Conservation (phyloP, 2,113 vertebrate species). For the Suricata suricatta region DNA sequence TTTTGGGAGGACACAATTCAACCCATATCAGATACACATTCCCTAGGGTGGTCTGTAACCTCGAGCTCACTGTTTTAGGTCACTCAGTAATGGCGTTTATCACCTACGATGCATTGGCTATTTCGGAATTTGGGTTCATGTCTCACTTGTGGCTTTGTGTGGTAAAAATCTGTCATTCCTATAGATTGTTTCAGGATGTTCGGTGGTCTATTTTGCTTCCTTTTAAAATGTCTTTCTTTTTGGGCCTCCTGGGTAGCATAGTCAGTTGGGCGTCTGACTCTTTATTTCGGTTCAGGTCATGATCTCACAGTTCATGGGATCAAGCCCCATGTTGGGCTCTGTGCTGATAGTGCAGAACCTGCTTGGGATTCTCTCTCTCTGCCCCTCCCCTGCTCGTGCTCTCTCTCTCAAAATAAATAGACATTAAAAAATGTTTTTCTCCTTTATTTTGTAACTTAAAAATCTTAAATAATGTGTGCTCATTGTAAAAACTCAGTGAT, state of each 20-base stretch:
- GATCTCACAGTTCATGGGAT: too few species aligned
- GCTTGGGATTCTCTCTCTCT: too few species aligned
- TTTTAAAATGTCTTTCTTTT: not conserved
- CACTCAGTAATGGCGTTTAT: not conserved
- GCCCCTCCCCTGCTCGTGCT: too few species aligned
- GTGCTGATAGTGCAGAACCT: too few species aligned
- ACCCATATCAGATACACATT: not conserved
- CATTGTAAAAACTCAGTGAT: not conserved
- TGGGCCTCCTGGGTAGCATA: too few species aligned
- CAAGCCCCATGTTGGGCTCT: too few species aligned
- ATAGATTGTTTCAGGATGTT: not conserved
- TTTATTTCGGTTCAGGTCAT: too few species aligned
- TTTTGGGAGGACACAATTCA: not conserved
- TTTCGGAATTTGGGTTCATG: not conserved
- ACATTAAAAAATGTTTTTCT: not conserved
- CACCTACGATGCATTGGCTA: not conserved
- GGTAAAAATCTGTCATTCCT: not conserved
- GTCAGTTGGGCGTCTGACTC: too few species aligned
- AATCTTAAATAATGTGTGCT: not conserved
- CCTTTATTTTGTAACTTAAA: constrained; percentile 5
- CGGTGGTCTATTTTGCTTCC: not conserved
- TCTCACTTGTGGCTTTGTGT: not conserved
- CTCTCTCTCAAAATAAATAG: too few species aligned
- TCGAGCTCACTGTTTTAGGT: not conserved
- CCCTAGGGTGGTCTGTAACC: not conserved